phyloP scores from a whole-genome alignment of 2,888 invertebrate species.

The Diadromus collaris region DNA sequence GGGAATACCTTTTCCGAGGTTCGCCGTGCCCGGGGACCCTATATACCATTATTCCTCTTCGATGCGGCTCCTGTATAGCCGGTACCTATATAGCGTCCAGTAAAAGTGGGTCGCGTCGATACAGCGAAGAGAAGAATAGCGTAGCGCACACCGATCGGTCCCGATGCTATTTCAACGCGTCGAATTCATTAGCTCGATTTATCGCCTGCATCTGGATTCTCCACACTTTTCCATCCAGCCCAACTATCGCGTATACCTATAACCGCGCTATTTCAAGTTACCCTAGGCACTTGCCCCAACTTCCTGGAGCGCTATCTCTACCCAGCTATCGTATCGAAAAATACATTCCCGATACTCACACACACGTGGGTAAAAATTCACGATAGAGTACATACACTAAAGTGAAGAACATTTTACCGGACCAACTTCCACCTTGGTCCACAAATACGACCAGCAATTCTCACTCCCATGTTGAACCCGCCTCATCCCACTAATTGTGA shows the following conservation, averaged over 20 bases:
- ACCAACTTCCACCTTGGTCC: neutral
- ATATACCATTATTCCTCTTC: slow-evolving; percentile 30
- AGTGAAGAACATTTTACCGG: slow-evolving; percentile 4
- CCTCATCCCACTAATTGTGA: slow-evolving; percentile 3
- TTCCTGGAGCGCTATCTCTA: slow-evolving; percentile 3
- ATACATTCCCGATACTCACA: slow-evolving; percentile 20
- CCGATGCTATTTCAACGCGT: slow-evolving; percentile 70
- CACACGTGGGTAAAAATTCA: neutral
- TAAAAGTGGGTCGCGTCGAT: slow-evolving; percentile 75
- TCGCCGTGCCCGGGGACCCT: neutral
- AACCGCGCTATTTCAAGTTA: slow-evolving; percentile 17
- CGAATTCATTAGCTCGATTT: slow-evolving; percentile 75
- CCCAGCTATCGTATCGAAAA: slow-evolving; percentile 33
- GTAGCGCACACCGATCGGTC: slow-evolving; percentile 63
- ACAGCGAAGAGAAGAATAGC: slow-evolving; percentile 60
- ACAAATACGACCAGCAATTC: slow-evolving; percentile 20
- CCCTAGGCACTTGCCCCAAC: slow-evolving; percentile 10
- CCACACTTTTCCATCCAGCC: slow-evolving; percentile 29
- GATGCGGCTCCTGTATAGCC: neutral
- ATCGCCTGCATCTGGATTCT: slow-evolving; percentile 58
- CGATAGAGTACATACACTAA: slow-evolving; percentile 6
- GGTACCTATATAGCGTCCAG: slow-evolving; percentile 20
- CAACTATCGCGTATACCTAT: slow-evolving; percentile 5
- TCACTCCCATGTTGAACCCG: slow-evolving; percentile 1
- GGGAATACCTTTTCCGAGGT: slow-evolving; percentile 22